Evolutionary conservation across 2,888 invertebrate species (phyloP).

Genomic region (Panopea generosa): DNA sequence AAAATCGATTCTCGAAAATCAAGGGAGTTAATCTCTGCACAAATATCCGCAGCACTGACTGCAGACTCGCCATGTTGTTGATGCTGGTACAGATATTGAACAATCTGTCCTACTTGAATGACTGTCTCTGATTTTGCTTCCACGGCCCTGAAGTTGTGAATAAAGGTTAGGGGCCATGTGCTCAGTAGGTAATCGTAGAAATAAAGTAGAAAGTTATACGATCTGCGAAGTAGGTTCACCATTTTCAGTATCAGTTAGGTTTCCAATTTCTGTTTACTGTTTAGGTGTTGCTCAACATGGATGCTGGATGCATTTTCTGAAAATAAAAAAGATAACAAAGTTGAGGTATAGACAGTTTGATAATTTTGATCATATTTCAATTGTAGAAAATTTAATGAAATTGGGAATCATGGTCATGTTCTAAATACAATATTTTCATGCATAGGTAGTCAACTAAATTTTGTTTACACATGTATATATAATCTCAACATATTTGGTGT

Average conservation of each 20-base stretch:
- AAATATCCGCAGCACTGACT: slow-evolving; percentile 28
- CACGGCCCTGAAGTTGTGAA: slow-evolving; percentile 57
- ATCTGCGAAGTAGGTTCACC: slow-evolving; percentile 55
- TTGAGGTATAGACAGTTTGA: too few species aligned
- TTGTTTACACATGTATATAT: too few species aligned
- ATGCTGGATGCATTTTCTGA: too few species aligned
- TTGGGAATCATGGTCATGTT: too few species aligned
- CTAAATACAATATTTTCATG: too few species aligned
- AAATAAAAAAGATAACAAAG: too few species aligned
- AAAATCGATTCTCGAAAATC: slow-evolving; percentile 73
- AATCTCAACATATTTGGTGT: too few species aligned
- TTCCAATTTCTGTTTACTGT: too few species aligned
- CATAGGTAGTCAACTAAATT: too few species aligned
- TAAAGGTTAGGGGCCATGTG: slow-evolving; percentile 69
- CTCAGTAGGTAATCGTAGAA: slow-evolving; percentile 69
- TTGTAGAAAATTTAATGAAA: too few species aligned
- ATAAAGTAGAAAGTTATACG: slow-evolving; percentile 66
- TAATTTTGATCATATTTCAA: too few species aligned
- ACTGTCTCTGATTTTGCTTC: slow-evolving; percentile 62
- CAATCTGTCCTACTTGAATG: slow-evolving; percentile 50
- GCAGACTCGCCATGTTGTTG: slow-evolving; percentile 24
- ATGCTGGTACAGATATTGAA: slow-evolving; percentile 60
- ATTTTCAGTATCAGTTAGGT: slow-evolving; percentile 38
- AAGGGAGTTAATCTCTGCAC: slow-evolving; percentile 54
- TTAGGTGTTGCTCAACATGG: too few species aligned